Evolutionary conservation across 2,113 vertebrate species (phyloP), one percentile per base, ranked within the genome.

Genomic region (Cercocebus atys): DNA sequence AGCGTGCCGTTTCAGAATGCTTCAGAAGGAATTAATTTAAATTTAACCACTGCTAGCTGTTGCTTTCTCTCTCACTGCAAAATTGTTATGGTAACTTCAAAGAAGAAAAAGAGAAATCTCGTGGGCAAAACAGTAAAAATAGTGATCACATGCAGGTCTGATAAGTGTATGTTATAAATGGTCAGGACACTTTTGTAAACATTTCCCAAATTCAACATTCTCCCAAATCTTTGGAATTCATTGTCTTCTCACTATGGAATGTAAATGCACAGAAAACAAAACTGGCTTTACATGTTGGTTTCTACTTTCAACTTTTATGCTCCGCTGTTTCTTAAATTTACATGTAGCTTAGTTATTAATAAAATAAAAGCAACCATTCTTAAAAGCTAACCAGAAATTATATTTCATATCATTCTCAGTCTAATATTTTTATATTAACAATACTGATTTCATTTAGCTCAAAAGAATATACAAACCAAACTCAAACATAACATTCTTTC

Each of bases 361-460:
- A 52, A 93, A 64, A 68, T 84, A 66, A 88, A 80, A 93, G 50
- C 4, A 59, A 50, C 9, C 13, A 12, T 88, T 79, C 27, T 92
- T 85, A 90, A 70, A 20, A 83, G 45, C 32, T 66, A 76, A 30
- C 17, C 57, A 93, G 57, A 95, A 89, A 52, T 66, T 45, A 73
- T 25, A 81, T 64, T 52, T 88, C 66, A 52, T 14, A 73, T 91
- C 23, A 89, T 52, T 50, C 14, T 75, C 45, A 27, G 72, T 45
- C 25, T 73, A 80, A 73, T 61, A 83, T 57, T 52, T 85, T 38
- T 32, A 35, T 35, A 35, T 79, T 22, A 84, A 55, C 10, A 50
- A 68, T 57, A 89, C 61, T 97, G 50, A 68, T 86, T 88, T 81
- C 35, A 23, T 88, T 94, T 93, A 57, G 35, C 45, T 93, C 2